Conservation (phyloP, 2,797 vertebrate genomes). For the Etheostoma nigrum region DNA sequence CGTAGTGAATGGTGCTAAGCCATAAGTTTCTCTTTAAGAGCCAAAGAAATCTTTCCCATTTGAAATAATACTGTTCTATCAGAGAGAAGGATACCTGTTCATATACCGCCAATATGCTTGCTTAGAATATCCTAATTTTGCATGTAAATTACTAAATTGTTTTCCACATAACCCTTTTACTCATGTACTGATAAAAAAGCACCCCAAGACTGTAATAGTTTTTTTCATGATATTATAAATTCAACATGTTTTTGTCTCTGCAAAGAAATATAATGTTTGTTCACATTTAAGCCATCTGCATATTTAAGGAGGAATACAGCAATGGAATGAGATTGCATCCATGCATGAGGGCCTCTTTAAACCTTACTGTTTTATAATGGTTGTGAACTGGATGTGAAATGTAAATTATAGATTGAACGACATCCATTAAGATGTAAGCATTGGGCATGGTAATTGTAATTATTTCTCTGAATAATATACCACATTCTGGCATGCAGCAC, state of each 20-base stretch:
- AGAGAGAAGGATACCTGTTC: not conserved
- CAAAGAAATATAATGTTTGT: constrained; percentile 63
- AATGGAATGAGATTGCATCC: constrained; percentile 48
- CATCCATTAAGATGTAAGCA: constrained; percentile 70
- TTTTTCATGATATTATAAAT: constrained; percentile 57
- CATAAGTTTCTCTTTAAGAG: not conserved
- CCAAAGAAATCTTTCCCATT: too few species aligned
- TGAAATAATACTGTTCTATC: too few species aligned
- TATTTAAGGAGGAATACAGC: constrained; percentile 62
- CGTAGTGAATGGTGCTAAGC: not conserved
- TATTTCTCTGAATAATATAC: constrained; percentile 74
- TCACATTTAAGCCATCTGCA: constrained; percentile 61
- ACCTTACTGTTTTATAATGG: constrained; percentile 60
- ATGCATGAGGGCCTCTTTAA: constrained; percentile 54
- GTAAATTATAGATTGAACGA: constrained; percentile 64
- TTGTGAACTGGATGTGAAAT: constrained; percentile 65
- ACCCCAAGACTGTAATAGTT: constrained; percentile 33
- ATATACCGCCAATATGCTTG: constrained; percentile 13
- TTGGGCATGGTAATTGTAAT: constrained; percentile 72
- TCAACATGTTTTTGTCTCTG: constrained; percentile 32
- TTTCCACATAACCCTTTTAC: constrained; percentile 31
- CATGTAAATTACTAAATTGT: constrained; percentile 40
- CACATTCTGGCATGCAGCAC: constrained; percentile 50
- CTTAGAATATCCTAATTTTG: constrained; percentile 43
- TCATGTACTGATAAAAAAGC: constrained; percentile 29